phyloP scores from a whole-genome alignment of 53 echinoderm and acorn worm genomes.

The Stichopus horrens region DNA sequence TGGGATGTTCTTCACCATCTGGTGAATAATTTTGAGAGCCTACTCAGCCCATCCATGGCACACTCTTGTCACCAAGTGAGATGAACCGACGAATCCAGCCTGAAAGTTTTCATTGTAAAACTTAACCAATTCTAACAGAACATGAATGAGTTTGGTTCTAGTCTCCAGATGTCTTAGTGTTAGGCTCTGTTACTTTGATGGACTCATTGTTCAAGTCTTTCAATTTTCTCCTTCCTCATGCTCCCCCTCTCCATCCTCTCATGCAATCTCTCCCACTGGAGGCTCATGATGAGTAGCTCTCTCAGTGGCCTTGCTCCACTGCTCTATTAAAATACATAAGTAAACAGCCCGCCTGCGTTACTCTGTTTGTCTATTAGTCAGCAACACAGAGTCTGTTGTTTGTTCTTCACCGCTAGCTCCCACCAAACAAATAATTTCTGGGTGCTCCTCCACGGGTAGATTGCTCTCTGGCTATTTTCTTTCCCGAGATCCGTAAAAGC shows the following conservation, averaged over 20 bases:
- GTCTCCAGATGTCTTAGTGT: too few relatives aligned
- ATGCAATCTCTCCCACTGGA: background rate
- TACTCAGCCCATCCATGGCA: too few relatives aligned
- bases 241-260: background rate
- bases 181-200: too few relatives aligned
- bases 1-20: too few relatives aligned
- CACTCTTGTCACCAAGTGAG: too few relatives aligned
- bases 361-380: conserved; percentile 49
- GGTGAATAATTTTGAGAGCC: too few relatives aligned
- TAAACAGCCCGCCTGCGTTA: conserved; percentile 41
- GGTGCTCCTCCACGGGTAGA: conserved; percentile 38
- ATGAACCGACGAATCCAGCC: too few relatives aligned
- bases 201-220: too few relatives aligned
- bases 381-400: conserved; percentile 46
- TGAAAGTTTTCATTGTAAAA: too few relatives aligned
- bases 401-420: conserved; percentile 45
- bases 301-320: background rate
- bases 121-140: too few relatives aligned
- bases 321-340: conserved; percentile 46
- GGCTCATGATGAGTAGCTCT: background rate
- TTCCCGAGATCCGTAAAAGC: conserved; percentile 26
- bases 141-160: too few relatives aligned
- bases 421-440: conserved; percentile 47
- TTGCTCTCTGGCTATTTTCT: conserved; percentile 47
- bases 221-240: background rate